Evolutionary conservation across 2,113 vertebrate species (phyloP), one percentile per base, ranked within the genome.

Genomic region (Probosciger aterrimus): DNA sequence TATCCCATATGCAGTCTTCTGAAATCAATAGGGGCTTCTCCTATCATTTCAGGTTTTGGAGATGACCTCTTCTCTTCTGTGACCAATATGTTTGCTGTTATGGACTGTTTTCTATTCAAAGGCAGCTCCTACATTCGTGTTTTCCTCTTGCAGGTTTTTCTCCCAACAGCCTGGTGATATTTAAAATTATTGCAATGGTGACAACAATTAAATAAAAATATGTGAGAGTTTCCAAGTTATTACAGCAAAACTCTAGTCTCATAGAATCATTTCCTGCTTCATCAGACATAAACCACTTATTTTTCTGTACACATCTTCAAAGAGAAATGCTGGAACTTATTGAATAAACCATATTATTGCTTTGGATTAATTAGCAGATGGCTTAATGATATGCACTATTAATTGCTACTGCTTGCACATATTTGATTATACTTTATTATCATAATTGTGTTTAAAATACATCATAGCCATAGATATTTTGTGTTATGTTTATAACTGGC

Each of bases 391-490:
- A 95, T 96, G 60, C 92, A 88, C 27, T 95, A 82, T 86, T 97
- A 97, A 97, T 96, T 96, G 80, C 88, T 91, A 80, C 88, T 93
- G 63, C 95, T 96, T 94, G 92, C 79, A 93, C 73, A 90, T 95
- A 96, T 92, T 92, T 96, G 85, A 92, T 95, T 92, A 94, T 86
- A 88, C 81, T 96, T 95, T 88, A 78, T 94, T 89, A 95, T 55
- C 76, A 81, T 95, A 94, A 95, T 92, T 96, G 82, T 95, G 86
- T 95, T 97, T 95, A 86, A 97, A 97, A 96, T 93, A 93, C 83
- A 92, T 93, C 87, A 91, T 95, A 94, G 87, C 77, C 92, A 95
- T 77, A 92, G 94, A 94, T 95, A 94, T 90, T 93, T 92, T 79
- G 15, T 70, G 91, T 88, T 95, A 88, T 63, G 44, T 92, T 92